These are phyloP conservation scores for Apocheima hispidaria DNA, from an alignment of 2,888 invertebrate species.

Conservation along the genomic window DNA sequence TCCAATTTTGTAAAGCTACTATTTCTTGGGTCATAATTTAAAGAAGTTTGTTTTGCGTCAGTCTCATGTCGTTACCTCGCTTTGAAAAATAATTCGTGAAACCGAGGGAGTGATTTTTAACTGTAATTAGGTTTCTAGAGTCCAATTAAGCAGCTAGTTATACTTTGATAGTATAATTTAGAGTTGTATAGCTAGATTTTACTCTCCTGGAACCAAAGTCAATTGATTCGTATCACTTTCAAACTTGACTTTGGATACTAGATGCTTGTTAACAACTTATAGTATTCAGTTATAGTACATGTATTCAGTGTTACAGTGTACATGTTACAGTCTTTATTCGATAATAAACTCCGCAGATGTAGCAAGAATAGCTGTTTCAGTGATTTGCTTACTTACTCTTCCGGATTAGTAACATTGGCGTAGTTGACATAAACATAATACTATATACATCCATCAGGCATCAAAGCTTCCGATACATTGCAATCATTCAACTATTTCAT, in stretches of 20 bases:
- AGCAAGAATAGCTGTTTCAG: too few species aligned
- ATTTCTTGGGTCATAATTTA: constrained; percentile 63
- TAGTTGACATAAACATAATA: background rate
- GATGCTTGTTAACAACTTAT: too few species aligned
- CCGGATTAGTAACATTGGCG: background rate
- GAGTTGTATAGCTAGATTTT: too few species aligned
- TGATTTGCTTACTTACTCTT: too few species aligned
- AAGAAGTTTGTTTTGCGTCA: constrained; percentile 46
- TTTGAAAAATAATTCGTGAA: constrained; percentile 45
- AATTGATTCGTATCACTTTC: too few species aligned
- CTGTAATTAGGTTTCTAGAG: constrained; percentile 26
- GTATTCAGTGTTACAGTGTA: too few species aligned
- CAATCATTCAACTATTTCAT: constrained; percentile 17
- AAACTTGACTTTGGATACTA: too few species aligned
- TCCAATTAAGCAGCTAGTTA: too few species aligned
- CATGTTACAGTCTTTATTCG: too few species aligned
- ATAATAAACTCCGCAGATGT: too few species aligned
- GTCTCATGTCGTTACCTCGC: constrained; percentile 57
- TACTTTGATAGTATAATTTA: background rate
- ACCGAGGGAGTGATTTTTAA: constrained; percentile 55
- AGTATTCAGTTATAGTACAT: too few species aligned
- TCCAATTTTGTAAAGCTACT: constrained; percentile 46
- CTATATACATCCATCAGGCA: background rate
- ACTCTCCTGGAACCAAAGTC: too few species aligned
- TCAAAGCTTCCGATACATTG: constrained; percentile 26